Percentiles rank a stretch among this genome's conserved stretches.
These are phyloP conservation scores for Hyperopisus bebe DNA, from an alignment of 2,113 vertebrate species.

Conservation along the genomic window DNA sequence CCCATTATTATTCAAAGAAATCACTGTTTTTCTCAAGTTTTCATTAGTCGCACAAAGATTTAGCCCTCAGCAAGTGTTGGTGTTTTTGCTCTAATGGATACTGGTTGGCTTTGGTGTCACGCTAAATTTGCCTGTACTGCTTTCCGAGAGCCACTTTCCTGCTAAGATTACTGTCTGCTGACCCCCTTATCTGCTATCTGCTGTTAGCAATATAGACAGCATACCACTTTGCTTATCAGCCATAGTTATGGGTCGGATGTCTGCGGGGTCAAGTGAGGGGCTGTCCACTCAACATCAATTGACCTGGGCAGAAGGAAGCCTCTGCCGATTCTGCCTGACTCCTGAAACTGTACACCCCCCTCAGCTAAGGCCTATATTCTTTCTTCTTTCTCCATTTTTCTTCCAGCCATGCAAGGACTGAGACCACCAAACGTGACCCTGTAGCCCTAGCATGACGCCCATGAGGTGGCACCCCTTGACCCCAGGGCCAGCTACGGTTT, in stretches of 20 bases:
- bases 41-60: constrained; percentile 8
- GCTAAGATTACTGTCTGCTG: constrained; percentile 27
- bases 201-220: constrained; percentile 13
- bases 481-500: background rate
- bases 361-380: background rate
- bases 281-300: constrained; percentile 26
- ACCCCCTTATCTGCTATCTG: constrained; percentile 26
- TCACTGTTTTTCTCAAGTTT: background rate
- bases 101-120: constrained; percentile 7
- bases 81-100: constrained; percentile 10
- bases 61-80: background rate
- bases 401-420: background rate
- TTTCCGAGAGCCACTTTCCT: constrained; percentile 10
- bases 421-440: background rate
- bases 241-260: constrained; percentile 20
- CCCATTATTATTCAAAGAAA: background rate
- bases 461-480: background rate
- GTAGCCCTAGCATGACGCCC: background rate
- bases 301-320: constrained; percentile 21
- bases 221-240: constrained; percentile 26
- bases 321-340: background rate
- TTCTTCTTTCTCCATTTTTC: constrained; percentile 5
- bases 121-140: constrained; percentile 6
- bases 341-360: constrained; percentile 17
- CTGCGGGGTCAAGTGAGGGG: constrained; percentile 25